phyloP scores from a whole-genome alignment of 2,797 vertebrate genomes.

The Mormyrus hasselquistii region DNA sequence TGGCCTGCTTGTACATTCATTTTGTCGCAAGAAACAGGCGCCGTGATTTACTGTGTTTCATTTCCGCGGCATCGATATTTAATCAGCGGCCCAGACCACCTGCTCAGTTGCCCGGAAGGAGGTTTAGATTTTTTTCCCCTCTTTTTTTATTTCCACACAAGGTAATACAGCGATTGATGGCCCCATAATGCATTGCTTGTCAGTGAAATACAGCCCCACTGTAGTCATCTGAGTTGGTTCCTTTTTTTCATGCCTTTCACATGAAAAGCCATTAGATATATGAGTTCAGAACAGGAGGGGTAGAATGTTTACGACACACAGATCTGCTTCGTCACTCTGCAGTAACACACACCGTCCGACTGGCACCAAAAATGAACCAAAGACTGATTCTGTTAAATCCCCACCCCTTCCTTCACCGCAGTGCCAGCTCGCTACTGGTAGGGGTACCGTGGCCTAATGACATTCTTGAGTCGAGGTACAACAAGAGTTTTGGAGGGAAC shows the following conservation, averaged over 20 bases:
- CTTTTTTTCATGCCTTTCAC: constrained; percentile 3
- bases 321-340: neutral
- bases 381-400: neutral
- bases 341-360: neutral
- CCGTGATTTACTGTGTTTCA: constrained; percentile 24
- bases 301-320: neutral
- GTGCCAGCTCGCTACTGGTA: neutral
- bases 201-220: constrained; percentile 23
- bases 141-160: constrained; percentile 15
- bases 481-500: neutral
- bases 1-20: constrained; percentile 15
- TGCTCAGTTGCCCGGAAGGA: constrained; percentile 19
- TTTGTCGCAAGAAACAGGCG: constrained; percentile 15
- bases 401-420: too few species aligned
- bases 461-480: neutral
- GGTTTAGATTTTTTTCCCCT: neutral
- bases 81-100: constrained; percentile 23
- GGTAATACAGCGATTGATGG: constrained; percentile 24
- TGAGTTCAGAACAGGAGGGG: constrained; percentile 4
- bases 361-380: neutral
- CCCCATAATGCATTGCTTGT: constrained; percentile 18
- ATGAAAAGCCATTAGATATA: constrained; percentile 14
- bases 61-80: constrained; percentile 27
- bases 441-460: neutral
- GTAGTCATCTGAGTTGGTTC: constrained; percentile 12